phyloP scores from a whole-genome alignment of 2,888 invertebrate species.

The Oasisia sp. region DNA sequence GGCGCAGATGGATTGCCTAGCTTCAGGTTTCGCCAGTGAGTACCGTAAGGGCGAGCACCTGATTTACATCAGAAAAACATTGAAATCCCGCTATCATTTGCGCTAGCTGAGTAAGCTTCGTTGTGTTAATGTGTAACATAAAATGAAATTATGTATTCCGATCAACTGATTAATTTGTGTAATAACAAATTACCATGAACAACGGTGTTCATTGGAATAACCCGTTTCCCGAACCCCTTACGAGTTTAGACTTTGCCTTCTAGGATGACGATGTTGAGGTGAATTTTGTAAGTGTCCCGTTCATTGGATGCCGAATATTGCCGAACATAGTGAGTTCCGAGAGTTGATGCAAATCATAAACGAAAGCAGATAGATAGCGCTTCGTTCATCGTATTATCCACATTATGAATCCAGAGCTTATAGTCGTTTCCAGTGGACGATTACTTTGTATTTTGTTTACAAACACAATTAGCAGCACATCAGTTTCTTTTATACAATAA shows the following conservation, averaged over 20 bases:
- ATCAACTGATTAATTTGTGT: not conserved
- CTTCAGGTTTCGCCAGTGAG: constrained; percentile 17
- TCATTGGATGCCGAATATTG: constrained; percentile 10
- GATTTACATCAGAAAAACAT: not conserved
- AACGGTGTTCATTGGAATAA: not conserved
- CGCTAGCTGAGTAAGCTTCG: not conserved
- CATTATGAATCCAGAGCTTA: not conserved
- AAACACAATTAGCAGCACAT: not conserved
- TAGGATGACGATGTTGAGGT: constrained; percentile 5
- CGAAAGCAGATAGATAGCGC: not conserved
- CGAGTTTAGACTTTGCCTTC: constrained; percentile 1
- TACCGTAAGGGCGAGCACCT: constrained; percentile 9
- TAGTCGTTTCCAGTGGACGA: not conserved
- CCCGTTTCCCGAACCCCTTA: not conserved
- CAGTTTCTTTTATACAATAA: not conserved
- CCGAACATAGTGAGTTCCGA: constrained; percentile 1
- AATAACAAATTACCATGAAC: not conserved
- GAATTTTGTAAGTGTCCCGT: constrained; percentile 11
- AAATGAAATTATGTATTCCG: not conserved
- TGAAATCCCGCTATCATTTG: not conserved
- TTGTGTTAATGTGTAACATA: not conserved
- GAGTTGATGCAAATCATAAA: constrained; percentile 4
- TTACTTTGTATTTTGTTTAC: not conserved
- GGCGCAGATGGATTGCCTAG: constrained; percentile 17
- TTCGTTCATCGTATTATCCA: constrained; percentile 13